Percentiles rank a stretch among this genome's conserved stretches.
Conservation (phyloP, 2,797 vertebrate genomes). For the Pipistrellus kuhlii region DNA sequence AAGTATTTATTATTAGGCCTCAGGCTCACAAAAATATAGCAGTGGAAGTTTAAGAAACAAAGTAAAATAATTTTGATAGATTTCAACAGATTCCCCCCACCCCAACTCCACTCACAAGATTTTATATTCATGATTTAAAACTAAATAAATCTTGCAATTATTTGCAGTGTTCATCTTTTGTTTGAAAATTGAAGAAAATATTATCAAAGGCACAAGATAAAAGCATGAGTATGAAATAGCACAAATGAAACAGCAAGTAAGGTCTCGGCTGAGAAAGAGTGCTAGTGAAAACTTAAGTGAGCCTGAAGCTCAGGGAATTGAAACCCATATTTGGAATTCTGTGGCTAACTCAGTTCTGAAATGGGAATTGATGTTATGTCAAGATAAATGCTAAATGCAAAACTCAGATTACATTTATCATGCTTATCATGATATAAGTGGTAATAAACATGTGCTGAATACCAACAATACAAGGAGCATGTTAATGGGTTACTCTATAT, state of each 20-base stretch:
- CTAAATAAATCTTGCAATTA: constrained; percentile 76
- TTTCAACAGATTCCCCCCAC: constrained; percentile 62
- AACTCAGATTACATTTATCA: constrained; percentile 40
- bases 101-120: constrained; percentile 62
- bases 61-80: constrained; percentile 76
- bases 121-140: constrained; percentile 73
- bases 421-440: constrained; percentile 7
- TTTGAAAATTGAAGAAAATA: constrained; percentile 67
- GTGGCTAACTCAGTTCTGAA: neutral
- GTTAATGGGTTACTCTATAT: neutral
- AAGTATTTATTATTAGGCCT: constrained; percentile 80
- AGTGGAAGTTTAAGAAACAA: constrained; percentile 79
- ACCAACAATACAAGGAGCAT: neutral
- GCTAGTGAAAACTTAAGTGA: constrained; percentile 43
- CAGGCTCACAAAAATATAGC: constrained; percentile 77
- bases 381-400: constrained; percentile 50
- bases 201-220: constrained; percentile 54
- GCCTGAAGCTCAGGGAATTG: neutral
- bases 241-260: constrained; percentile 44
- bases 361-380: neutral
- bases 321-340: constrained; percentile 51
- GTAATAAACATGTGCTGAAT: neutral
- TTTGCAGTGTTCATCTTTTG: constrained; percentile 70
- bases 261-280: constrained; percentile 3
- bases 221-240: constrained; percentile 64